Evolutionary conservation across 2,888 invertebrate genomes (phyloP).

Genomic region (Acleris literana): DNA sequence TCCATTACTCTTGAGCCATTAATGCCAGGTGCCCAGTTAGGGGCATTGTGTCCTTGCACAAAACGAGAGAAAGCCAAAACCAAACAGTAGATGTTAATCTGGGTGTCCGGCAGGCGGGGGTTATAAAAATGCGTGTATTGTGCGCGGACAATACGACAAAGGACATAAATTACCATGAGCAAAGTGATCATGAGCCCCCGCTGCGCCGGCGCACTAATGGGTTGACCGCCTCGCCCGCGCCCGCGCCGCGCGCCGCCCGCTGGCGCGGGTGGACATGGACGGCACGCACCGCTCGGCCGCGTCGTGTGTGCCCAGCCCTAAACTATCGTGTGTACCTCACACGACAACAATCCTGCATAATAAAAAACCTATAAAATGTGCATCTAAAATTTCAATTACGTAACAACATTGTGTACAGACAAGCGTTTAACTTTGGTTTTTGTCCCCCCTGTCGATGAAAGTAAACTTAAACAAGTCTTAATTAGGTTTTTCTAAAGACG

Average conservation of each 20-base stretch:
- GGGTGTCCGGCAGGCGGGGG: constrained; percentile 78
- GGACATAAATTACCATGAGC: constrained; percentile 82
- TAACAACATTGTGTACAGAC: no score
- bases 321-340: background rate
- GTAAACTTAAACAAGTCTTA: no score
- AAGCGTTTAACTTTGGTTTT: no score
- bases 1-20: constrained; percentile 61
- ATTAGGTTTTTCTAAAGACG: no score
- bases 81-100: constrained; percentile 78
- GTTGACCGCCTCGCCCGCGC: constrained; percentile 64
- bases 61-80: constrained; percentile 79
- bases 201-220: constrained; percentile 71
- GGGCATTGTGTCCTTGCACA: constrained; percentile 75
- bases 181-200: constrained; percentile 81
- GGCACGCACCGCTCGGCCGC: constrained; percentile 1
- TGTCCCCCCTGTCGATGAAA: no score
- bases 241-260: background rate
- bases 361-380: no score
- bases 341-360: background rate
- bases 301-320: background rate
- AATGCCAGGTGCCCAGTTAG: constrained; percentile 77
- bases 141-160: constrained; percentile 76
- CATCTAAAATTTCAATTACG: no score
- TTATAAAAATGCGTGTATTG: constrained; percentile 76
- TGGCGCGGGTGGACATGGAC: background rate